Evolutionary conservation across 2,888 invertebrate species (phyloP), one percentile per base, ranked within the genome.

Genomic region (Theristus sp.): DNA sequence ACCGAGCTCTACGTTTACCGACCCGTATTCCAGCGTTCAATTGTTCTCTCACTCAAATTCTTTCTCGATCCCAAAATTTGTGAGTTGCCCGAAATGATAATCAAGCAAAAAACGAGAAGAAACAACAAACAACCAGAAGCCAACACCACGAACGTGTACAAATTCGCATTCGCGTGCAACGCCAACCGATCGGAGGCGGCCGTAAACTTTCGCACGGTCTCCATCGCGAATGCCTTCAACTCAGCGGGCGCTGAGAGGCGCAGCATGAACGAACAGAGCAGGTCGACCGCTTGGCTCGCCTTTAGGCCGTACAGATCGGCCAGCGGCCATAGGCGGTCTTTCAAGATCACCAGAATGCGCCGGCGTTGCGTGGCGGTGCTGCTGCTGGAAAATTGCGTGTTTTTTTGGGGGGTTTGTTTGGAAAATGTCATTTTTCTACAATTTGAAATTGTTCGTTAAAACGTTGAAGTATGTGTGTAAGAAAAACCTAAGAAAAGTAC

Each of bases 211-310:
- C 24, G 31, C 27, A 68, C 58, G 46, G 65, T 65, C n/a, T 62
- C 47, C 1, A 62, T 54, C 1, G 63, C 63, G 54, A 66, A 63
- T 1, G 59, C 28, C 13, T 62, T 47, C 10, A 67, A 60, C 30
- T 66, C 66, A 0, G 52, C 13, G 0, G 64, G 60, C 20, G 62
- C 71, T 57, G 73, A 71, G 61, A 76, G 88, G 74, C 88, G 88
- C 27, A 96, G 80, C 0, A 91, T 88, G 73, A 94, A 88, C 75
- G 89, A 94, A 0, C 94, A 93, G 6, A 96, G 81, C 0, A 98
- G 80, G 75, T 98, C 96, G 0, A 94, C 91, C 77, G 94, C 94
- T 75, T 96, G 94, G 0, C 89, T 86, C 0, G 93, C 91, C 75
- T 93, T 87, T 1, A 88, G 82, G 0, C 96, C 96, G 73, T 89